A percentile compares a stretch with the other conserved stretches of the same genome.
Evolutionary conservation across 2,113 vertebrate genomes (phyloP).

Genomic region (Alaudala cheleensis): DNA sequence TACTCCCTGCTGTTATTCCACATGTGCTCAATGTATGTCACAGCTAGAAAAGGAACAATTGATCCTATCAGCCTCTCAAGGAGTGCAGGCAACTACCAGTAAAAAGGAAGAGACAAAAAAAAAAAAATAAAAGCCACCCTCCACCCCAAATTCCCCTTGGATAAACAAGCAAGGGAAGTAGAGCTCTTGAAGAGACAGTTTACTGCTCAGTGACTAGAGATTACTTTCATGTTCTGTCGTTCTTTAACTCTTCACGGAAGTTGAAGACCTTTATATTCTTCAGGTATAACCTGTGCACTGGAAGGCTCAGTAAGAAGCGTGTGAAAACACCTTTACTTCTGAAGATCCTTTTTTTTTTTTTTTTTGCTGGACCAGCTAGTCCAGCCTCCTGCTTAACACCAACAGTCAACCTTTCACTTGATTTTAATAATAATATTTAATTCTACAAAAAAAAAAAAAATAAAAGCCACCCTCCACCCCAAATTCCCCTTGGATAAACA

Average conservation of each 20-base stretch:
- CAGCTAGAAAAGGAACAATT: not conserved
- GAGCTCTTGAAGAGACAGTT: not conserved
- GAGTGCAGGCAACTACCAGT: not conserved
- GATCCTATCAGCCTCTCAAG: not conserved
- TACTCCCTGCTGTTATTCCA: slow-evolving; percentile 1
- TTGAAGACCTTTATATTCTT: slow-evolving; percentile 3
- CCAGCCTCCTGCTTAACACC: slow-evolving; percentile 58
- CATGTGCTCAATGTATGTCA: not conserved
- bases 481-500: not conserved
- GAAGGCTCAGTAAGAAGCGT: not conserved
- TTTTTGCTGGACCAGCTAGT: slow-evolving; percentile 41
- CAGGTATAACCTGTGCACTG: not conserved
- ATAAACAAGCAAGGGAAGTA: not conserved
- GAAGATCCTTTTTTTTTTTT: slow-evolving; percentile 16
- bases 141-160: not conserved
- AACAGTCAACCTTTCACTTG: slow-evolving; percentile 76
- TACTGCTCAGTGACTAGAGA: not conserved
- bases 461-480: not conserved
- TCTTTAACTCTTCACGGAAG: not conserved
- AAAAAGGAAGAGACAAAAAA: not conserved
- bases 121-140: not conserved
- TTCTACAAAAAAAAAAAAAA: slow-evolving; percentile 71
- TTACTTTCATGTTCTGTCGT: not conserved
- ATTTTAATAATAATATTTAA: slow-evolving; percentile 80
- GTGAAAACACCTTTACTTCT: slow-evolving; percentile 23